phyloP scores from a whole-genome alignment of 2,888 invertebrate species.

The Strigamia maritima region DNA sequence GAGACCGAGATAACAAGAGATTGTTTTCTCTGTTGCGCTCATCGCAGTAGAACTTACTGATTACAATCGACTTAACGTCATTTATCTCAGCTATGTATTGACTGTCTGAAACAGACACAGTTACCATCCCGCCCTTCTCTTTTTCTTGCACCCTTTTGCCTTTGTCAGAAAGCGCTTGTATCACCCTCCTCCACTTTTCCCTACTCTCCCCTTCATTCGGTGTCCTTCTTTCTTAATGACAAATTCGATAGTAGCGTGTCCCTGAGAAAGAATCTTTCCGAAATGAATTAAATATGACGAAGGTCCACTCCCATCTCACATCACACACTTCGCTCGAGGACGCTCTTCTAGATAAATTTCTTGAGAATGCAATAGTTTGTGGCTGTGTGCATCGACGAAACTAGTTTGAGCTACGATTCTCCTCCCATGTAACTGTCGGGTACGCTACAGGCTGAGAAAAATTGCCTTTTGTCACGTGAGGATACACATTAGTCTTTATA shows the following conservation, averaged over 20 bases:
- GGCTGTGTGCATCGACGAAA: not conserved
- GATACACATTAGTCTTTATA: not conserved
- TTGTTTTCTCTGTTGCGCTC: constrained; percentile 7
- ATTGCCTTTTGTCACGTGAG: constrained; percentile 36
- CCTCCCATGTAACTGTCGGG: constrained; percentile 1
- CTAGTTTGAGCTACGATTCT: constrained; percentile 24
- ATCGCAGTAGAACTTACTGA: not conserved
- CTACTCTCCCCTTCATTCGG: constrained; percentile 47
- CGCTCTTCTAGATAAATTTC: constrained; percentile 37
- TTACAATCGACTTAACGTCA: constrained; percentile 29
- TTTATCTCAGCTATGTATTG: constrained; percentile 31
- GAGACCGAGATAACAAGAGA: not conserved
- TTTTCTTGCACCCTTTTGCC: constrained; percentile 12
- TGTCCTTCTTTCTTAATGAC: constrained; percentile 42
- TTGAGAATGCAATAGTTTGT: constrained; percentile 36
- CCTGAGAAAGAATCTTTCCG: constrained; percentile 26
- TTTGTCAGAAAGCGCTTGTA: constrained; percentile 8
- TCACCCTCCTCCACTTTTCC: constrained; percentile 42
- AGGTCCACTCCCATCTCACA: constrained; percentile 41
- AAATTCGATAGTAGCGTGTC: constrained; percentile 39
- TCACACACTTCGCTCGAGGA: constrained; percentile 41
- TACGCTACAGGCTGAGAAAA: constrained; percentile 32
- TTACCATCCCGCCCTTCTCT: constrained; percentile 26
- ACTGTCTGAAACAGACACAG: constrained; percentile 32
- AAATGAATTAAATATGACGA: constrained; percentile 39